A percentile compares a stretch with the other conserved stretches of the same genome.
These are phyloP conservation scores for Tenthredo mesomela DNA, from an alignment of 2,888 invertebrate species.

Conservation along the genomic window DNA sequence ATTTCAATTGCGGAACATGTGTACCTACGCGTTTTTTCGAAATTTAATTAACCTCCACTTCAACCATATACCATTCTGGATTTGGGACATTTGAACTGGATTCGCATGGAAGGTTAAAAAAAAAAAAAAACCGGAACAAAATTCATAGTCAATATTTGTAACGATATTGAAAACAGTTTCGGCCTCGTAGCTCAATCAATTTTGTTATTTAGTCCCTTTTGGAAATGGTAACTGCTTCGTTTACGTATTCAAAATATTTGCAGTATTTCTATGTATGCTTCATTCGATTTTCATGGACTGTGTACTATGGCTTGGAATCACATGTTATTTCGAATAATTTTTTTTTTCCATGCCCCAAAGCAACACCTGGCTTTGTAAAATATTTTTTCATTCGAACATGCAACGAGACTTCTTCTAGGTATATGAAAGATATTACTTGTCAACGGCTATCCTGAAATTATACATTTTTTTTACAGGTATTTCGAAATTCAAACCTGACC, in stretches of 20 bases:
- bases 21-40: background rate
- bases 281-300: background rate
- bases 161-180: slow-evolving; percentile 4
- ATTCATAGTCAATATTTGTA: slow-evolving; percentile 31
- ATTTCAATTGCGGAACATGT: background rate
- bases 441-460: background rate
- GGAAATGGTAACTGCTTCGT: slow-evolving; percentile 7
- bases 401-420: background rate
- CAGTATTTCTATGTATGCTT: background rate
- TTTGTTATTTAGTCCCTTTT: slow-evolving; percentile 18
- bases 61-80: background rate
- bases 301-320: background rate
- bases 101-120: background rate
- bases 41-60: slow-evolving; percentile 5
- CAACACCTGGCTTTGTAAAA: background rate
- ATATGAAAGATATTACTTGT: background rate
- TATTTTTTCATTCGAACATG: background rate
- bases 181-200: slow-evolving; percentile 6
- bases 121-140: background rate
- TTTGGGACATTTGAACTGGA: background rate
- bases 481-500: background rate
- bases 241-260: slow-evolving; percentile 9
- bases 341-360: background rate
- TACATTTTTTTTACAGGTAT: background rate
- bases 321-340: background rate